These are phyloP conservation scores for Typhlichthys subterraneus DNA, from an alignment of 2,797 vertebrate genomes.

Conservation along the genomic window DNA sequence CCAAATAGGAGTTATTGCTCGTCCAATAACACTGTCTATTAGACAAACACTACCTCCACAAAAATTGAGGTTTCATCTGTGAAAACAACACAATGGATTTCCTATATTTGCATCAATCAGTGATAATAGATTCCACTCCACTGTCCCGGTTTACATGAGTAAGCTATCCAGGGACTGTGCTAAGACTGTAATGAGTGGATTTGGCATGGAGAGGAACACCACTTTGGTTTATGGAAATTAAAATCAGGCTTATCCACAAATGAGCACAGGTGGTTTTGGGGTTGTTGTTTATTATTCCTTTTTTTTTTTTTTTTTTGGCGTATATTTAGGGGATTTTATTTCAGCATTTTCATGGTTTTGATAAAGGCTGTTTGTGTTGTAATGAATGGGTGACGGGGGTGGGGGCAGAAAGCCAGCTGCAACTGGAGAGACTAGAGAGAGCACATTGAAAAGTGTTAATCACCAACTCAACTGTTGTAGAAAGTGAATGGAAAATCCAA, in stretches of 20 bases:
- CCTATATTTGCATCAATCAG: constrained; percentile 30
- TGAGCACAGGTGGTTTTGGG: constrained; percentile 28
- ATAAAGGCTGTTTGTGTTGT: constrained; percentile 5
- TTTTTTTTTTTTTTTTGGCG: too few species aligned
- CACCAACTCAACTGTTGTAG: constrained; percentile 59
- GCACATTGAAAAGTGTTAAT: constrained; percentile 57
- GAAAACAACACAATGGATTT: constrained; percentile 32
- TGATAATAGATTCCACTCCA: constrained; percentile 14
- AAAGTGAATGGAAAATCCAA: constrained; percentile 54
- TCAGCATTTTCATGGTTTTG: constrained; percentile 19
- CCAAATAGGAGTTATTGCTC: constrained; percentile 26
- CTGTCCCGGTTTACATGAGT: constrained; percentile 25
- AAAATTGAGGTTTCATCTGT: constrained; percentile 24
- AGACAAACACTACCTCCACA: constrained; percentile 1
- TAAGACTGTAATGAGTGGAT: constrained; percentile 34
- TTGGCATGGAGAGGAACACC: constrained; percentile 23
- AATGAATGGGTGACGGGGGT: background rate
- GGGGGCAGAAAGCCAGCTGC: constrained; percentile 21
- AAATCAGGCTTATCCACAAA: constrained; percentile 9
- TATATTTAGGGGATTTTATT: background rate
- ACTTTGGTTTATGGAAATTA: constrained; percentile 17
- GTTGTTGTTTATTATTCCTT: too few species aligned
- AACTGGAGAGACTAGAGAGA: constrained; percentile 11
- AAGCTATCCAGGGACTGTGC: constrained; percentile 8
- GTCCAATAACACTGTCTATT: constrained; percentile 30